Base-by-base conservation (phyloP, 2,888 invertebrate genomes). In the Eudasyphora cyanicolor region DNA sequence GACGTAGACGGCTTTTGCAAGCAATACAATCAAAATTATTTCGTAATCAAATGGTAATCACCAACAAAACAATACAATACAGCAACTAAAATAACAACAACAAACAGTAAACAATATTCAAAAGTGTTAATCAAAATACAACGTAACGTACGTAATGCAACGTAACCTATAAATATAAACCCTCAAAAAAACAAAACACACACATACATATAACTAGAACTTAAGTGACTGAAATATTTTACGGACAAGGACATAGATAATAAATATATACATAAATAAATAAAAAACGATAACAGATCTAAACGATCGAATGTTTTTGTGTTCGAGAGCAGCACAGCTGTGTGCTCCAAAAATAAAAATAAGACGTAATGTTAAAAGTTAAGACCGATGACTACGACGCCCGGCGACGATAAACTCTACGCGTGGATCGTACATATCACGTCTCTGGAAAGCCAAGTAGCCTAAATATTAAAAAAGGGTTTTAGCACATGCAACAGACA, bases 1-100 rank as follows among this genome's bases (percentile, higher is more conserved):
- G 62, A 73, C 62, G 86, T 85, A 87, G 88, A 89, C 89, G 92
- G 92, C 92, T 92, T 67, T 91, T 89, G 88, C 87, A 89, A 67
- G 91, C 92, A 92, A 89, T 86, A 90, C 90, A 91, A 91, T 91
- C 91, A 92, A 92, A 92, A 91, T 88, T 87, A 88, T 79, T 71
- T 86, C 77, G 83, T 85, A 86, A 84, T 85, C 75, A 69, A 85
- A 85, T 67, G 81, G 45, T 57, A n/a, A 76, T 45, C 60, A 42
- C 14, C 35, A 74, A 67, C 35, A 70, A 57, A 35, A 54, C 29
- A 49, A 32, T 32, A 67, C 35, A 70, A 57, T 42, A 54, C 29
- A 49, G 21, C 32, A 79, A 21, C 4, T n/a, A 19, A 78, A 71
- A 71, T n/a, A n/a, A 35, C 29, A 75, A n/a, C n/a, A 49, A 32